Conservation (phyloP, 1,140 invertebrate genomes). For the Pteromalus puparum region DNA sequence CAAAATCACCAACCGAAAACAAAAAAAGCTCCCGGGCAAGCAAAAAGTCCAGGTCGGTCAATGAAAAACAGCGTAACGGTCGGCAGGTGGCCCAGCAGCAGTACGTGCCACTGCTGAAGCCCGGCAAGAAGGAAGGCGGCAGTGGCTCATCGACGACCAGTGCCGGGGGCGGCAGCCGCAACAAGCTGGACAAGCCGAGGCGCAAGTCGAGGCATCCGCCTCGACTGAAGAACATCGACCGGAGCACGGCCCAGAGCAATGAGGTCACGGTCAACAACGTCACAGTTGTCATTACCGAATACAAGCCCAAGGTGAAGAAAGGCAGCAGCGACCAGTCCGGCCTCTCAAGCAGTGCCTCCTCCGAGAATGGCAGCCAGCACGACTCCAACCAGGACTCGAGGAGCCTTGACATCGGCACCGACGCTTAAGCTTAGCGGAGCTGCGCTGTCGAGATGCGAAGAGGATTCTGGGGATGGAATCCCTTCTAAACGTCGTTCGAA, state of each 20-base stretch:
- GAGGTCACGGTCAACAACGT: slow-evolving; percentile 97
- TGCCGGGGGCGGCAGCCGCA: slow-evolving; percentile 61
- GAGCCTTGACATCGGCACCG: slow-evolving; percentile 75
- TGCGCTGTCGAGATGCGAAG: not conserved
- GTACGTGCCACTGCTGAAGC: slow-evolving; percentile 82
- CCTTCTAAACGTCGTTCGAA: slow-evolving; percentile 14
- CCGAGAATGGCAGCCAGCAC: slow-evolving; percentile 79
- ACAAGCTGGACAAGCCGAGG: slow-evolving; percentile 71
- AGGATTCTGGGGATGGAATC: not conserved
- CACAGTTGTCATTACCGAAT: slow-evolving; percentile 97
- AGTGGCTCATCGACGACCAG: slow-evolving; percentile 78
- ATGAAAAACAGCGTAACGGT: slow-evolving; percentile 52
- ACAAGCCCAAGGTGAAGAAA: slow-evolving; percentile 88
- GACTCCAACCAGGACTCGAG: slow-evolving; percentile 80
- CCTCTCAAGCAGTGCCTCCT: slow-evolving; percentile 77
- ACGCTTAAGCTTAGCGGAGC: slow-evolving; percentile 54
- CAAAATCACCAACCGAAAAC: slow-evolving; percentile 21
- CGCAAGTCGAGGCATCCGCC: slow-evolving; percentile 79
- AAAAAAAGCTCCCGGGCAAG: slow-evolving; percentile 38
- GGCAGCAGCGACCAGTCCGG: slow-evolving; percentile 74
- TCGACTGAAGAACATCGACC: slow-evolving; percentile 91
- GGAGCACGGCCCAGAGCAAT: slow-evolving; percentile 90
- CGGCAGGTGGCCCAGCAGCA: slow-evolving; percentile 77
- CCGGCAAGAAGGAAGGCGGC: slow-evolving; percentile 78
- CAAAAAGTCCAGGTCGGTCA: slow-evolving; percentile 50